These are phyloP conservation scores for Melanogrammus aeglefinus DNA, from an alignment of 2,797 vertebrate genomes.

Conservation along the genomic window DNA sequence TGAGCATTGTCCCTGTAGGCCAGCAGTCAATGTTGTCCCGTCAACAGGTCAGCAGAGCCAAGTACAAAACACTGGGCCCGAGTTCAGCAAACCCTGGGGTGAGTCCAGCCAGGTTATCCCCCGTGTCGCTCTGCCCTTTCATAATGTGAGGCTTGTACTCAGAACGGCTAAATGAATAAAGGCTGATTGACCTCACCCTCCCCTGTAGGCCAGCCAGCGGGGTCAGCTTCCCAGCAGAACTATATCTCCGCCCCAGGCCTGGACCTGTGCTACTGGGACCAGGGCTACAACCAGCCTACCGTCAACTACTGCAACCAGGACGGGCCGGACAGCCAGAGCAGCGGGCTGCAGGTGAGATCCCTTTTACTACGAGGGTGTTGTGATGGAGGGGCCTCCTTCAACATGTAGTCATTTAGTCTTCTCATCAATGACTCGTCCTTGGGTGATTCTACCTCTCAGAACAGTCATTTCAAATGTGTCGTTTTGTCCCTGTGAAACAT, in stretches of 20 bases:
- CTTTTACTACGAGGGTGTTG: no score
- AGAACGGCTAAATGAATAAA: no score
- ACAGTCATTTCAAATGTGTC: no score
- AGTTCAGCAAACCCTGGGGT: slow-evolving; percentile 96
- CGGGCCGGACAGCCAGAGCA: slow-evolving; percentile 88
- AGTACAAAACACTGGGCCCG: slow-evolving; percentile 85
- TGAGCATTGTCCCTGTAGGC: background rate
- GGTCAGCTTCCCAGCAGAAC: slow-evolving; percentile 87
- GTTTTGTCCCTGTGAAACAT: no score
- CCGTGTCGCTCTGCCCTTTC: background rate
- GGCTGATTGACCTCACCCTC: background rate
- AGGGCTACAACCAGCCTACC: slow-evolving; percentile 95
- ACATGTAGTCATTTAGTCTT: no score
- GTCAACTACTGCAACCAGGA: slow-evolving; percentile 95
- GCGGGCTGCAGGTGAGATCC: slow-evolving; percentile 79
- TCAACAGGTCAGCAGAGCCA: slow-evolving; percentile 91
- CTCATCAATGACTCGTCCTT: no score
- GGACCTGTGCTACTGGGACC: slow-evolving; percentile 76
- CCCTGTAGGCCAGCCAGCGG: slow-evolving; percentile 82
- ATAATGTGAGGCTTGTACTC: background rate
- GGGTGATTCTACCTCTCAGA: no score
- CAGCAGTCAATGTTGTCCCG: slow-evolving; percentile 19
- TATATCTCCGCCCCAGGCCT: slow-evolving; percentile 92
- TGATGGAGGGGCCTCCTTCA: no score
- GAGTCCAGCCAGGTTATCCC: slow-evolving; percentile 56